Evolutionary conservation across 37 sponge, comb jelly and placozoan species (phyloP).

Genomic region (Halisarca cf. caerulea): DNA sequence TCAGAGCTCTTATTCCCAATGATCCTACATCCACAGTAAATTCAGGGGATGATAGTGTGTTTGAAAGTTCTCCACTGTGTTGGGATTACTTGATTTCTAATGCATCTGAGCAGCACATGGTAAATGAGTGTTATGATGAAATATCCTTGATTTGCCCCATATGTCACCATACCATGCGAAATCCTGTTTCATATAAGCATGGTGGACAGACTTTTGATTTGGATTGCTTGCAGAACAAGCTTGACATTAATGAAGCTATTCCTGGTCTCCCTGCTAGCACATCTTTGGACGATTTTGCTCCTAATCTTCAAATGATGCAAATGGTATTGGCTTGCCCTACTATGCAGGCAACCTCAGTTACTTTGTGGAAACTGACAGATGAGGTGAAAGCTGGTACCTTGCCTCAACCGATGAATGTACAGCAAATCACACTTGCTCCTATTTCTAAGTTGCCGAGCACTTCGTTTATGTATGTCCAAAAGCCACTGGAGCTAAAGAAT

Average conservation of each 20-base stretch:
- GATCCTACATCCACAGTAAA: background rate
- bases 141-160: slow-evolving; percentile 27
- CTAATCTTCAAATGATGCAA: background rate
- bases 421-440: background rate
- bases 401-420: background rate
- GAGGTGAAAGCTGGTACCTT: background rate
- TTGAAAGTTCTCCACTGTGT: slow-evolving; percentile 30
- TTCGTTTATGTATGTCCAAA: background rate
- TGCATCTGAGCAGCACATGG: background rate
- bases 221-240: background rate
- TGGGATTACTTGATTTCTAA: slow-evolving; percentile 10
- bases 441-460: background rate
- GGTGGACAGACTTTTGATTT: background rate
- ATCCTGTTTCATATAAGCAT: slow-evolving; percentile 12
- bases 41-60: slow-evolving; percentile 1
- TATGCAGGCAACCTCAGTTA: background rate
- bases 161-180: background rate
- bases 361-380: background rate
- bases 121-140: slow-evolving; percentile 6
- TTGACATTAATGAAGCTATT: background rate
- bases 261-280: slow-evolving; percentile 33
- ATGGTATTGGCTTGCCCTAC: slow-evolving; percentile 13
- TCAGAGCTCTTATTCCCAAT: slow-evolving; percentile 21
- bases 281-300: slow-evolving; percentile 3
- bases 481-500: background rate